Conservation (phyloP, 2,797 vertebrate species). For the Tadarida brasiliensis region DNA sequence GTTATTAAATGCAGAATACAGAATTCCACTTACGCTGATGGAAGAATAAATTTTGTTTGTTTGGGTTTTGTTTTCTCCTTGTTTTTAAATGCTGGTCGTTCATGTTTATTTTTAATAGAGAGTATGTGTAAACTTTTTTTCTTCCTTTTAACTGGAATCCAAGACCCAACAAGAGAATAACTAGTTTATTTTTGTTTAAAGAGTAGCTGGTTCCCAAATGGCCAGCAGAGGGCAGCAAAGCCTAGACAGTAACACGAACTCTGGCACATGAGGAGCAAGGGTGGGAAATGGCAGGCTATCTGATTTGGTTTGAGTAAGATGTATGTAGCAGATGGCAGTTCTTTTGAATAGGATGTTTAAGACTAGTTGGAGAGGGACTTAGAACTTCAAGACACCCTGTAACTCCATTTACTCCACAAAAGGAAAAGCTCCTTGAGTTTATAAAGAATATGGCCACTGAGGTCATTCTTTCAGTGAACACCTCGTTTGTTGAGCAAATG, state of each 20-base stretch:
- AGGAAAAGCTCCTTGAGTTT: background rate
- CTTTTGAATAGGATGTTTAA: conserved; percentile 11
- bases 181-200: background rate
- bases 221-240: conserved; percentile 80
- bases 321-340: background rate
- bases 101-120: conserved; percentile 23
- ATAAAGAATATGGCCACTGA: background rate
- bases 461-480: background rate
- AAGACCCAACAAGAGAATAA: background rate
- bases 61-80: background rate
- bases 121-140: background rate
- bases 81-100: background rate
- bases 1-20: background rate
- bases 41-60: background rate
- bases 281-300: background rate
- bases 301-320: background rate
- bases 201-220: background rate
- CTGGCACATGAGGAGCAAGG: background rate
- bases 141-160: background rate
- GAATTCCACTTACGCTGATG: background rate
- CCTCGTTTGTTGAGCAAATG: background rate
- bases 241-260: background rate
- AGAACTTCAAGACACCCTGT: background rate
- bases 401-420: background rate
- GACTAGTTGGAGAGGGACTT: background rate